Conservation (phyloP, 2,797 vertebrate species). For the Pseudomugil tenellus region DNA sequence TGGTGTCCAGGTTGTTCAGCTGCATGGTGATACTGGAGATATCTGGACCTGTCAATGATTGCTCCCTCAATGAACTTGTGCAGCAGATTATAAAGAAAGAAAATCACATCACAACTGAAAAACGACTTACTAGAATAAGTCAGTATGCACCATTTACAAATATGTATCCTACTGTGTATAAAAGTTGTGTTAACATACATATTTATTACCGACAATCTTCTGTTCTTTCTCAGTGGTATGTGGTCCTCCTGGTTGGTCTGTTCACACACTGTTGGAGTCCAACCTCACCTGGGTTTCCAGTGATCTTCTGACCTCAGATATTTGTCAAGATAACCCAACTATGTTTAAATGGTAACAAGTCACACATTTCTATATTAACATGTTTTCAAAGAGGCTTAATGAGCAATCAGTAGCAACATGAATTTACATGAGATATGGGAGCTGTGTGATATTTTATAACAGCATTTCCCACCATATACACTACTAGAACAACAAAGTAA, state of each 20-base stretch:
- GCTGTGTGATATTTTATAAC: no score
- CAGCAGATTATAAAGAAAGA: constrained; percentile 9
- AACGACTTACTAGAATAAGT: constrained; percentile 60
- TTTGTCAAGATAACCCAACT: constrained; percentile 40
- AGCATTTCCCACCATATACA: no score
- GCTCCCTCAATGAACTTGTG: constrained; percentile 47
- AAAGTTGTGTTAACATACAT: neutral
- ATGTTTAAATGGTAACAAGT: constrained; percentile 58
- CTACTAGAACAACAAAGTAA: no score
- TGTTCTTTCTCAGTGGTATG: constrained; percentile 68
- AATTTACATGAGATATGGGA: no score
- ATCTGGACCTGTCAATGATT: constrained; percentile 44
- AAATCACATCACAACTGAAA: constrained; percentile 14
- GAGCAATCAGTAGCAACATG: no score
- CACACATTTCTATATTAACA: neutral
- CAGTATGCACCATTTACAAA: constrained; percentile 23
- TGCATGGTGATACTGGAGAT: constrained; percentile 74
- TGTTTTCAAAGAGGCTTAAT: no score
- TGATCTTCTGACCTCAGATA: constrained; percentile 33
- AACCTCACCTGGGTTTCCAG: constrained; percentile 68
- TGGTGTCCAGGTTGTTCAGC: constrained; percentile 54
- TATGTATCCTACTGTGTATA: neutral
- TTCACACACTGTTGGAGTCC: constrained; percentile 42
- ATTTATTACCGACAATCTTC: neutral
- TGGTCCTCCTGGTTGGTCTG: constrained; percentile 26